phyloP scores from a whole-genome alignment of 2,797 vertebrate genomes.

The Discoglossus pictus region DNA sequence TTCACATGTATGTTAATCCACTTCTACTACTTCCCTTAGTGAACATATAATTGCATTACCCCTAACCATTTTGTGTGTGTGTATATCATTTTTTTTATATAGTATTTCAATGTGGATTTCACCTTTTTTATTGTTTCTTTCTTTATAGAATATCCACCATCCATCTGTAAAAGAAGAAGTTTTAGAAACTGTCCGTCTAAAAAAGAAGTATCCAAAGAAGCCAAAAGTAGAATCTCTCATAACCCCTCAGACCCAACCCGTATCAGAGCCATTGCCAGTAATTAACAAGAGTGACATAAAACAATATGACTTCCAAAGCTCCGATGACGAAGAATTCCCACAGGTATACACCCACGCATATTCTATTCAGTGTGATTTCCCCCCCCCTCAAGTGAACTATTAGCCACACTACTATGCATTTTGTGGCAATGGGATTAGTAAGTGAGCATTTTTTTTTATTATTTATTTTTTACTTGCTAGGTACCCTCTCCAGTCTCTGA shows the following conservation, averaged over 20 bases:
- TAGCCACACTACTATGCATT: too few species aligned
- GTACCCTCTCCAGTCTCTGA: constrained; percentile 84
- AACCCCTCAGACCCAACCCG: constrained; percentile 69
- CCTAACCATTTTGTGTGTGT: too few species aligned
- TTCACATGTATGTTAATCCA: too few species aligned
- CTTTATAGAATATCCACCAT: constrained; percentile 74
- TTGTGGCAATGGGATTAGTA: too few species aligned
- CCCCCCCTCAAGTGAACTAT: too few species aligned
- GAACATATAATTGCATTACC: too few species aligned
- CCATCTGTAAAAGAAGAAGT: constrained; percentile 79
- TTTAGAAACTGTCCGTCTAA: constrained; percentile 78
- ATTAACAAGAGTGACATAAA: constrained; percentile 87
- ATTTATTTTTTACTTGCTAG: constrained; percentile 54
- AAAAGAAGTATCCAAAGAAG: constrained; percentile 86
- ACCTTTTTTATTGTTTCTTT: constrained; percentile 49
- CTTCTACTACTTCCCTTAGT: too few species aligned
- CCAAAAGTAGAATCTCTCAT: constrained; percentile 75
- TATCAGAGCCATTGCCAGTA: constrained; percentile 72
- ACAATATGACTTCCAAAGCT: constrained; percentile 95
- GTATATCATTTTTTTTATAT: constrained; percentile 50
- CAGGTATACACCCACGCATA: constrained; percentile 75
- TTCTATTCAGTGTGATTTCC: too few species aligned
- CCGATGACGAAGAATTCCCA: constrained; percentile 86
- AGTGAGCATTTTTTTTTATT: not conserved
- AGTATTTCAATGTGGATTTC: not conserved